These are phyloP conservation scores for Oreortyx pictus DNA, from an alignment of 2,797 vertebrate species.

Conservation along the genomic window DNA sequence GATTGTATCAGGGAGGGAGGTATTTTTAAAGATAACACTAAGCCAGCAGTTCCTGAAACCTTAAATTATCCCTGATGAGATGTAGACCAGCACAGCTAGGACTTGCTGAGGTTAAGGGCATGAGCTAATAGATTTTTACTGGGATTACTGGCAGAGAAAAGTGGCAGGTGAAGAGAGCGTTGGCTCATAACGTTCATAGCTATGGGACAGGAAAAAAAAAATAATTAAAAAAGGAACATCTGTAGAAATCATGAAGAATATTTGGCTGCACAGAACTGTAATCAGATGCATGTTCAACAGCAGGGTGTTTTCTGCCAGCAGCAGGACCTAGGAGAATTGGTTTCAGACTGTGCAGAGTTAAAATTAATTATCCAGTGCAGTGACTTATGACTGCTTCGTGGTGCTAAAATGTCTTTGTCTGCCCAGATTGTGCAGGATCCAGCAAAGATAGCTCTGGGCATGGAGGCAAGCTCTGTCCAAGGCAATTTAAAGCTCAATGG, in stretches of 20 bases:
- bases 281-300: slow-evolving; percentile 41
- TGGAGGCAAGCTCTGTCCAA: not conserved
- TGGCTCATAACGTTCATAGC: not conserved
- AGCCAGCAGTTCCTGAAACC: slow-evolving; percentile 41
- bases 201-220: not conserved
- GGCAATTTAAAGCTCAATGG: not conserved
- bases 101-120: slow-evolving; percentile 29
- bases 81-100: not conserved
- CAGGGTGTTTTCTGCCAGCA: slow-evolving; percentile 27
- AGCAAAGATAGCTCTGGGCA: not conserved
- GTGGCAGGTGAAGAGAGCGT: slow-evolving; percentile 51
- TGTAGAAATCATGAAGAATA: slow-evolving; percentile 37
- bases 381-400: not conserved
- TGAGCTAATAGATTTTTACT: slow-evolving; percentile 48
- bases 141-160: slow-evolving; percentile 39
- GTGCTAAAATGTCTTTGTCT: slow-evolving; percentile 14
- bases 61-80: slow-evolving; percentile 40
- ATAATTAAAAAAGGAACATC: not conserved
- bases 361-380: slow-evolving; percentile 9
- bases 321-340: slow-evolving; percentile 19
- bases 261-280: slow-evolving; percentile 23
- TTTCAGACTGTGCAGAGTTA: slow-evolving; percentile 49
- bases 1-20: slow-evolving; percentile 3
- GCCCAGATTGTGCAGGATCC: not conserved
- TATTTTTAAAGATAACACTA: slow-evolving; percentile 28